Evolutionary conservation across 1,140 invertebrate species (phyloP).

Genomic region (Heterodera schachtii): DNA sequence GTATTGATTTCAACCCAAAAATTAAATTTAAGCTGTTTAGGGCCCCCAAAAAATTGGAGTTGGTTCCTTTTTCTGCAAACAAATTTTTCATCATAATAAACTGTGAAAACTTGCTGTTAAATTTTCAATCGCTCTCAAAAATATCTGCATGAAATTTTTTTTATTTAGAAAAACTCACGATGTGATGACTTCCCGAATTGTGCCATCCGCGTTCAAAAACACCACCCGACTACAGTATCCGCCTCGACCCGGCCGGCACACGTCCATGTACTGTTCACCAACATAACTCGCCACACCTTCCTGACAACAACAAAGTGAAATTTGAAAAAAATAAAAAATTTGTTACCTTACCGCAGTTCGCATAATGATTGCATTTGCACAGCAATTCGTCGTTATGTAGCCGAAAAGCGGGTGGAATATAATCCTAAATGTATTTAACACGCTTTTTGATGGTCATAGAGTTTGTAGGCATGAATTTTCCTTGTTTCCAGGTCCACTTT

Average conservation of each 20-base stretch:
- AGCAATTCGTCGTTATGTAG: constrained; percentile 28
- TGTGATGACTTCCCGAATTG: constrained; percentile 30
- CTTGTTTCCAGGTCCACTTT: too few relatives aligned
- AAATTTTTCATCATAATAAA: too few relatives aligned
- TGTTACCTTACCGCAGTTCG: neutral
- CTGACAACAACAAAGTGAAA: too few relatives aligned
- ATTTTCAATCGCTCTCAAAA: too few relatives aligned
- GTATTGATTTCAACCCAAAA: too few relatives aligned
- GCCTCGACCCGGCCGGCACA: constrained; percentile 27
- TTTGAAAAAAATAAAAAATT: neutral
- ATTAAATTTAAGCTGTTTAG: too few relatives aligned
- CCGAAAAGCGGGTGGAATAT: neutral
- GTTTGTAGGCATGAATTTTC: too few relatives aligned
- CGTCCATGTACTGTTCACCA: constrained; percentile 23
- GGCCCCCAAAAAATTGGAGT: too few relatives aligned
- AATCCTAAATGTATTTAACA: neutral
- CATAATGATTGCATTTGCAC: constrained; percentile 32
- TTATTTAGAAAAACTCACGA: constrained; percentile 24
- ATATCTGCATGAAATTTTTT: too few relatives aligned
- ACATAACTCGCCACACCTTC: constrained; percentile 28
- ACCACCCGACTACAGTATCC: constrained; percentile 29
- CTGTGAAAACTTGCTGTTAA: neutral
- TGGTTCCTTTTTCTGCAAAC: too few relatives aligned
- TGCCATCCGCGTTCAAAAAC: constrained; percentile 1
- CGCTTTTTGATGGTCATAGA: too few relatives aligned